Conservation (phyloP, 1,140 invertebrate genomes). For the Drosophila nasuta region DNA sequence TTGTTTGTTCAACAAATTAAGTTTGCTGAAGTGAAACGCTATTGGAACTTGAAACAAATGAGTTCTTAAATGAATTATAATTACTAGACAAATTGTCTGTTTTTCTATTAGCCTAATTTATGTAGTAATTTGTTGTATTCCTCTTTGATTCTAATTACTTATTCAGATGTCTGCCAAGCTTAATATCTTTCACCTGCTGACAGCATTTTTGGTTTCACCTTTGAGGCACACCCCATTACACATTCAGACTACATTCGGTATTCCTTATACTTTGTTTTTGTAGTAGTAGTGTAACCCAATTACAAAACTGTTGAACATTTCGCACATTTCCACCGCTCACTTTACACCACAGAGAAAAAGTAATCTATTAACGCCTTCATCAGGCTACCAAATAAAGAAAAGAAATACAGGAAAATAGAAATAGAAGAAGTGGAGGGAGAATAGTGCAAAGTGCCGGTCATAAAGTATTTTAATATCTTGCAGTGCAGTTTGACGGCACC, state of each 20-base stretch:
- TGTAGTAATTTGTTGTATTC: neutral
- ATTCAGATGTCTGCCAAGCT: neutral
- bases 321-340: slow-evolving; percentile 44
- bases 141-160: neutral
- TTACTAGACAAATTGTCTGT: neutral
- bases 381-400: slow-evolving; percentile 23
- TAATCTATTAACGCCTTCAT: slow-evolving; percentile 46
- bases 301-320: slow-evolving; percentile 46
- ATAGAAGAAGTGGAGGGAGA: slow-evolving; percentile 11
- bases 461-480: slow-evolving; percentile 51
- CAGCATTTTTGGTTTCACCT: slow-evolving; percentile 2
- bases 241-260: neutral
- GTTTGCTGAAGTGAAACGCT: too few species aligned
- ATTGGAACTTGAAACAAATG: too few species aligned
- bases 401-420: slow-evolving; percentile 4
- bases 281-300: slow-evolving; percentile 35
- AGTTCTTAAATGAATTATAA: neutral
- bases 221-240: neutral
- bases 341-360: slow-evolving; percentile 10
- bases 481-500: slow-evolving; percentile 26
- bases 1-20: too few species aligned
- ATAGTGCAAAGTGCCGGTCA: slow-evolving; percentile 41
- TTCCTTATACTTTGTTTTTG: slow-evolving; percentile 10
- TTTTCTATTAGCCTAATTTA: neutral
- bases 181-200: slow-evolving; percentile 4